phyloP scores from a whole-genome alignment of 2,888 invertebrate species.

The Ophraella communa region DNA sequence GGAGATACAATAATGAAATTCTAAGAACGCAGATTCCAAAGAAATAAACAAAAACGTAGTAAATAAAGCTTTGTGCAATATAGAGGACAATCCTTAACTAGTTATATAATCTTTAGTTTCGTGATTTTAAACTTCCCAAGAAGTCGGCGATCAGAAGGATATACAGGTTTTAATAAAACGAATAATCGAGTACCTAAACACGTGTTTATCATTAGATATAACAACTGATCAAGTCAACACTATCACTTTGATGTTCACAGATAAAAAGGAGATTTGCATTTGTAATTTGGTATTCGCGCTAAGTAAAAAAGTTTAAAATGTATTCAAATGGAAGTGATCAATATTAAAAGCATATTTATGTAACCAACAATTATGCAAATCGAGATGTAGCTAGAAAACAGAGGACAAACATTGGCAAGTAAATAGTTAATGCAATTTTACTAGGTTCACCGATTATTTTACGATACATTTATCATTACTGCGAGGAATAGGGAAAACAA shows the following conservation, averaged over 20 bases:
- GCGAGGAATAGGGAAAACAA: background rate
- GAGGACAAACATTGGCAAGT: background rate
- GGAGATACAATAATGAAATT: slow-evolving; percentile 19
- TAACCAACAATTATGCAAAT: background rate
- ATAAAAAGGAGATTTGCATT: background rate
- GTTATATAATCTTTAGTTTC: background rate
- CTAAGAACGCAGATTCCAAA: slow-evolving; percentile 14
- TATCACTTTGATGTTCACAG: background rate
- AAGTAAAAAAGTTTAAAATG: background rate
- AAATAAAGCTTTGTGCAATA: slow-evolving; percentile 9
- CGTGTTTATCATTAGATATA: background rate
- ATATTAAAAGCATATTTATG: background rate
- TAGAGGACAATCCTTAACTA: slow-evolving; percentile 8
- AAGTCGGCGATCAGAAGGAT: background rate
- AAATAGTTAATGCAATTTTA: background rate
- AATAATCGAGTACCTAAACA: background rate
- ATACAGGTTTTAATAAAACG: background rate
- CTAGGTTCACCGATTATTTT: background rate
- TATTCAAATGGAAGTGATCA: background rate
- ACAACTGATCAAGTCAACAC: background rate
- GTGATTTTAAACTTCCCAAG: background rate
- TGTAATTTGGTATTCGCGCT: background rate
- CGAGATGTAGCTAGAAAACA: background rate
- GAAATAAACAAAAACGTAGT: slow-evolving; percentile 5
- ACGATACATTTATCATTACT: background rate